Evolutionary conservation across 2,113 vertebrate species (phyloP).

Genomic region (Condylura cristata): DNA sequence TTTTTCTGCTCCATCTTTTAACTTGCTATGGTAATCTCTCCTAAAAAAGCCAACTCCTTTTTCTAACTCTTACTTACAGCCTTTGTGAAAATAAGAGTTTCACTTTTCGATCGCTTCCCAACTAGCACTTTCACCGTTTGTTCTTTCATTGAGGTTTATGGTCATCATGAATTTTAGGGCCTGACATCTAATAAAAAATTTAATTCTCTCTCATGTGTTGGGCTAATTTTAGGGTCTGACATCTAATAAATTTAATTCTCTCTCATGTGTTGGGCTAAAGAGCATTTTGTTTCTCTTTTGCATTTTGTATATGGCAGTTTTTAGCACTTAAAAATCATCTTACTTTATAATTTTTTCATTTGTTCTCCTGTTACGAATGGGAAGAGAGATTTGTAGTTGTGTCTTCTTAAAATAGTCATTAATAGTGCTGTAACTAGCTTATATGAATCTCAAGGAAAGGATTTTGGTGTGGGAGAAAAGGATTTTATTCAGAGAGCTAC

Average conservation of each 20-base stretch:
- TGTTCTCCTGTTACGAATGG: conserved; percentile 13
- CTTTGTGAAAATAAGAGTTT: not conserved
- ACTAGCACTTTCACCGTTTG: not conserved
- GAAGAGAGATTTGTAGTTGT: not conserved
- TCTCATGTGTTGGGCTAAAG: not conserved
- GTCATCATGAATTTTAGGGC: not conserved
- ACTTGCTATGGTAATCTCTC: not conserved
- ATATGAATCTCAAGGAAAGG: not conserved
- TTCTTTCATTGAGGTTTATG: not conserved
- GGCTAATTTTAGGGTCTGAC: not conserved
- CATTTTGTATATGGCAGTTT: not conserved
- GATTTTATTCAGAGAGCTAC: not conserved
- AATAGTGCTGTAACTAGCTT: not conserved
- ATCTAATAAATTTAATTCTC: not conserved
- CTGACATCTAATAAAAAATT: not conserved
- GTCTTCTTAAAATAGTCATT: not conserved
- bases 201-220: not conserved
- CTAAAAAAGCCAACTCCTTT: not conserved
- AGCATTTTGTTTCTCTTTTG: not conserved
- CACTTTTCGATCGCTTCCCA: not conserved
- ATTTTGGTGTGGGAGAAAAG: not conserved
- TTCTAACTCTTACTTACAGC: not conserved
- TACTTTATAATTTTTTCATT: not conserved
- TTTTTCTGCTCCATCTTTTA: not conserved
- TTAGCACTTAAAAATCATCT: not conserved